A percentile compares a stretch with the other conserved stretches of the same genome.
Evolutionary conservation across 2,888 invertebrate genomes (phyloP).

Genomic region (Lithodes maja): DNA sequence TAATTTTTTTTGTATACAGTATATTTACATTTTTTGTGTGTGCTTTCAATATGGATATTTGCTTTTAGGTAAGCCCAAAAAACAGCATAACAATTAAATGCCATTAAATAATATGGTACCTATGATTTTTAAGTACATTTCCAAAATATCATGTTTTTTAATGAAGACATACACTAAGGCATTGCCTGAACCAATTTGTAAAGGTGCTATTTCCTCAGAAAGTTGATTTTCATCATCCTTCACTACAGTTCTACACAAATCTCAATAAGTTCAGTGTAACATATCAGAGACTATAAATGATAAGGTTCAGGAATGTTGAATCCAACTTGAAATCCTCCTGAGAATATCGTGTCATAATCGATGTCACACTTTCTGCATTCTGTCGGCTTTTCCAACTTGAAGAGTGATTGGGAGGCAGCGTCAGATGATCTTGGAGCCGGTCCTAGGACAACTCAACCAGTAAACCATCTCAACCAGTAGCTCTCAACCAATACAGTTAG

Average conservation of each 20-base stretch:
- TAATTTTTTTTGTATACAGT: constrained; percentile 3
- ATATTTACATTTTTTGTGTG: constrained; percentile 46
- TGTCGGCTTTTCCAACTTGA: neutral
- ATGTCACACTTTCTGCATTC: neutral
- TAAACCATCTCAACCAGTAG: too few relatives aligned
- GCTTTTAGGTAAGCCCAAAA: constrained; percentile 7
- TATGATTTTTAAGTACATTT: neutral
- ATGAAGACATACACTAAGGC: neutral
- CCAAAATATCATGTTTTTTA: neutral
- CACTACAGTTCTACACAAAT: constrained; percentile 39
- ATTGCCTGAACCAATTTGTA: neutral
- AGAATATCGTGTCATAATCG: constrained; percentile 18
- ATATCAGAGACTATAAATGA: constrained; percentile 12
- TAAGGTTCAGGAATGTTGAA: constrained; percentile 52
- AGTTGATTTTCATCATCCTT: neutral
- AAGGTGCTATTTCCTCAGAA: neutral
- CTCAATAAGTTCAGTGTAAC: neutral
- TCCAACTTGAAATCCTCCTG: constrained; percentile 37
- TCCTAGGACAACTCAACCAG: too few relatives aligned
- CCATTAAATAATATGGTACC: constrained; percentile 18
- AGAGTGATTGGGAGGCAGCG: constrained; percentile 31
- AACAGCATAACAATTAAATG: neutral
- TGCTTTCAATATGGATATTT: constrained; percentile 29
- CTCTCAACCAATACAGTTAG: too few relatives aligned
- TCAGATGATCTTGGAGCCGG: neutral